Evolutionary conservation across 2,888 invertebrate species (phyloP), one percentile per base, ranked within the genome.

Genomic region (Rhagonycha lutea): DNA sequence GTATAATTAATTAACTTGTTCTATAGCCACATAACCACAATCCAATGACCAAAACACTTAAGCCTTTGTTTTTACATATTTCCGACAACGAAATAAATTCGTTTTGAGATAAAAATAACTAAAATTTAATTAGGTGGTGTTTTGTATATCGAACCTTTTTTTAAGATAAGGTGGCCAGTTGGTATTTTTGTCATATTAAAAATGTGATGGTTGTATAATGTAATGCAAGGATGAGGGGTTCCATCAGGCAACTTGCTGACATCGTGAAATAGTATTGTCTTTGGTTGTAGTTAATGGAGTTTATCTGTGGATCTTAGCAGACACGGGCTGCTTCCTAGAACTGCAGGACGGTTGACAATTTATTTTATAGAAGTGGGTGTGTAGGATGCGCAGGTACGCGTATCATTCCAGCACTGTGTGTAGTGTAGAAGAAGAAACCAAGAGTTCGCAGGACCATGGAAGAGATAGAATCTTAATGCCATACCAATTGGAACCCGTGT

Each of bases 231-330:
- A 65, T 24, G 76, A 77, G 67, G 67, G 74, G 74, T 75, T 70
- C 71, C 73, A 18, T 65, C 70, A 76, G 65, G 76, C 74, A 76
- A 74, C 76, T 72, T 83, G 85, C 83, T 87, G 87, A 87, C 88
- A 88, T 86, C 84, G 87, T 88, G 86, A 88, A 88, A 88, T 87
- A 88, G 88, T 88, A 88, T 88, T 87, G 87, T 87, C 87, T 87
- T 86, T 87, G 86, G 86, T 85, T 85, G 87, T 87, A 87, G 85
- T 87, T 87, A 88, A 88, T 87, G 87, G 87, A 86, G 86, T 87
- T 88, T 88, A 88, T 88, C 88, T 86, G 83, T 80, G 84, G 83
- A 87, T 86, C 86, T 84, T 86, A 83, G 84, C 84, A 83, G 85
- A 85, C 84, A 83, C 83, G 82, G 83, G 80, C 85, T 84, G 87